phyloP scores from a whole-genome alignment of 1,140 invertebrate genomes.

The Saccostrea glomerata region DNA sequence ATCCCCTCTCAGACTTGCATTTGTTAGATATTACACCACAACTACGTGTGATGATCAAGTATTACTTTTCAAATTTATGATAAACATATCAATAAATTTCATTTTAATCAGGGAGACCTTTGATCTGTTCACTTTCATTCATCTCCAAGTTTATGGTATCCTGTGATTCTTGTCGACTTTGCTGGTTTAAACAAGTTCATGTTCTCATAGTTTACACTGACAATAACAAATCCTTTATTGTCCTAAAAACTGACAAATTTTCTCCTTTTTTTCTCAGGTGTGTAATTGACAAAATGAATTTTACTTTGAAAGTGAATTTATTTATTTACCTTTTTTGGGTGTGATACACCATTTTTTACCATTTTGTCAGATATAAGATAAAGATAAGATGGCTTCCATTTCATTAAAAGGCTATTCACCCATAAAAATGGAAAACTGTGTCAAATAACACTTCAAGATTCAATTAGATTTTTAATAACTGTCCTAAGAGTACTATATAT shows the following conservation, averaged over 20 bases:
- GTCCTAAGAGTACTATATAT: not conserved
- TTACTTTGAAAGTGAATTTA: constrained; percentile 13
- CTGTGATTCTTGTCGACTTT: not conserved
- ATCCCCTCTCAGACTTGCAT: too few relatives aligned
- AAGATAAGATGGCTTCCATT: not conserved
- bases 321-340: not conserved
- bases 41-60: too few relatives aligned
- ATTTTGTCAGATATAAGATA: not conserved
- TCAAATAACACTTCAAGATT: constrained; percentile 13
- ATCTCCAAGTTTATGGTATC: not conserved
- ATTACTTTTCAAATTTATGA: too few relatives aligned
- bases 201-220: not conserved
- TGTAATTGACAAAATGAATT: not conserved
- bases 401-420: constrained; percentile 12
- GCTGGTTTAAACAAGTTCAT: not conserved
- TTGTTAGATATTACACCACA: too few relatives aligned
- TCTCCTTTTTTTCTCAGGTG: not conserved
- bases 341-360: not conserved
- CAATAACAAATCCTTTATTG: not conserved
- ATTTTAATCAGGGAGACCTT: too few relatives aligned
- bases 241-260: not conserved
- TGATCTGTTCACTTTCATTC: not conserved
- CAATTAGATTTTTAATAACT: constrained; percentile 26
- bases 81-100: too few relatives aligned
- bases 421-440: not conserved